Conservation (phyloP, 35 echinoderm and acorn worm species). For the Strongylocentrotus purpuratus region DNA sequence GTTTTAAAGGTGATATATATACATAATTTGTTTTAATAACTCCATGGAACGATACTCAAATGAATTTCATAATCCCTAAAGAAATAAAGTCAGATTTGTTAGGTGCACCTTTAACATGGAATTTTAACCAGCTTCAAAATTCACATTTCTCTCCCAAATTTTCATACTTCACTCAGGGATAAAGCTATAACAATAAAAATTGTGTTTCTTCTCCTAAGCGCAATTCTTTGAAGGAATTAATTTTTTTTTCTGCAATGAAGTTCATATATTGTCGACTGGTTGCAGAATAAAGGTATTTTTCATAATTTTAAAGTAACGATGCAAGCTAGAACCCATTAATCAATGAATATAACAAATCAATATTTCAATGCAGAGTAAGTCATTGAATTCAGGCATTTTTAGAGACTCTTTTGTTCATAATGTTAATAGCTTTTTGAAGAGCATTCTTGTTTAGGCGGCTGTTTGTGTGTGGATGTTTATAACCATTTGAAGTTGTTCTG, state of each 20-base stretch:
- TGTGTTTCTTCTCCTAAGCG: not conserved
- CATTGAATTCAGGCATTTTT: too few relatives aligned
- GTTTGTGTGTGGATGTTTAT: constrained; percentile 5
- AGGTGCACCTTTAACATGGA: not conserved
- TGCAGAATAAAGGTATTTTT: not conserved
- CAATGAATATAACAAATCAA: too few relatives aligned
- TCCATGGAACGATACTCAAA: not conserved
- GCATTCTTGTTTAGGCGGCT: not conserved
- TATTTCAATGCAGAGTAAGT: too few relatives aligned
- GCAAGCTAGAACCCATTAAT: not conserved
- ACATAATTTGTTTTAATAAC: not conserved
- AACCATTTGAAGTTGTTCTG: not conserved
- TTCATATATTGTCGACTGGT: not conserved
- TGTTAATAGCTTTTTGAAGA: not conserved
- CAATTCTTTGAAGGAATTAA: too few relatives aligned
- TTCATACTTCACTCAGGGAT: constrained; percentile 1
- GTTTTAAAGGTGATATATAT: not conserved
- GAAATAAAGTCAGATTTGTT: not conserved
- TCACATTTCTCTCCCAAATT: not conserved
- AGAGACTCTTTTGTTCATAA: not conserved
- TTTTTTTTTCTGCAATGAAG: not conserved
- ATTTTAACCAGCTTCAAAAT: not conserved
- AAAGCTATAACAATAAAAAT: not conserved
- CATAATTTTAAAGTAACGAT: not conserved
- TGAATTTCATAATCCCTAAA: not conserved